Percentiles rank a stretch among this genome's conserved stretches.
Conservation (phyloP, 2,113 vertebrate genomes). For the Salminus brasiliensis region DNA sequence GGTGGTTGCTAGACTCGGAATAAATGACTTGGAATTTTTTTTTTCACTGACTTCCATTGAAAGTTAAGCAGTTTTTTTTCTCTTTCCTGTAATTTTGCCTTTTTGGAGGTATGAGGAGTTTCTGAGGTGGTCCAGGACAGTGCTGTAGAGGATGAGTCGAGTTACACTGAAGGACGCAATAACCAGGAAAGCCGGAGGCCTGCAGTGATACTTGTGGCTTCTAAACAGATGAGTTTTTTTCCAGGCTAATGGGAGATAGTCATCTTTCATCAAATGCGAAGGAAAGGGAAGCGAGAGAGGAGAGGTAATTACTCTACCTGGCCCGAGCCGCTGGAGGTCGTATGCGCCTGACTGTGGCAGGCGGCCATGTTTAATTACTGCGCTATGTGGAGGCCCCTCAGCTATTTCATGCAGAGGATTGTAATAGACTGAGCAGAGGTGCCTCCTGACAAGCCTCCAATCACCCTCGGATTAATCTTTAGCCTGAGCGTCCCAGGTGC, state of each 20-base stretch:
- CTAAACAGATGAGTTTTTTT: constrained; percentile 58
- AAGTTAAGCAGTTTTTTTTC: no score
- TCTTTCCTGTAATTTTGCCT: no score
- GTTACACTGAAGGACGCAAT: constrained; percentile 38
- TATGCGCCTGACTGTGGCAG: constrained; percentile 26
- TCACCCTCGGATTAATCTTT: constrained; percentile 47
- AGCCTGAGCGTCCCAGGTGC: constrained; percentile 5
- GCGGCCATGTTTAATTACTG: constrained; percentile 51
- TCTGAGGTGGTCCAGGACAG: no score
- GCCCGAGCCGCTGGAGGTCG: constrained; percentile 29
- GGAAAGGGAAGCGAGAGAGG: constrained; percentile 25
- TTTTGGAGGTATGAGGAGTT: no score
- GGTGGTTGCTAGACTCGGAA: no score
- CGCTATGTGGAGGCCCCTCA: constrained; percentile 24
- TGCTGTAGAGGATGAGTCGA: not conserved
- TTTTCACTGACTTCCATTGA: no score
- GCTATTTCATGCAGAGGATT: constrained; percentile 42
- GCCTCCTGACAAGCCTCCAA: constrained; percentile 32
- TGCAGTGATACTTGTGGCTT: constrained; percentile 42
- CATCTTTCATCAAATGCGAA: constrained; percentile 38
- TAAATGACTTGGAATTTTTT: no score
- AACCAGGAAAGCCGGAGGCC: constrained; percentile 50
- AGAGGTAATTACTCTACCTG: constrained; percentile 22
- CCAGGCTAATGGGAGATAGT: constrained; percentile 40
- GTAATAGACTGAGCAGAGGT: constrained; percentile 46